Percentiles rank a stretch among this genome's conserved stretches.
Evolutionary conservation across 2,797 vertebrate genomes (phyloP).

Genomic region (Pangasius mekongensis): DNA sequence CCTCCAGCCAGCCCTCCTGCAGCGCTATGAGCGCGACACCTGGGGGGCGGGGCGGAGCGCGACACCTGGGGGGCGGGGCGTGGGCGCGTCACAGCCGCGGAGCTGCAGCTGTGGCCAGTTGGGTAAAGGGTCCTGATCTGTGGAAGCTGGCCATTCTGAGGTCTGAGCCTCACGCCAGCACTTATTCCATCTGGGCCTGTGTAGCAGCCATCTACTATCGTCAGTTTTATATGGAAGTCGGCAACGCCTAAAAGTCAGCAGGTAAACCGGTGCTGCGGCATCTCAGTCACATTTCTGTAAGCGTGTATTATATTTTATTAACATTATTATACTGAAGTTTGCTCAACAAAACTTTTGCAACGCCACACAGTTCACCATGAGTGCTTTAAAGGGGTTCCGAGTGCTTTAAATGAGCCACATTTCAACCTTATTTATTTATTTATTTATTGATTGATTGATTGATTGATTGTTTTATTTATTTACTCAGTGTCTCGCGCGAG

Average conservation of each 20-base stretch:
- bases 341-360: neutral
- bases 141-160: neutral
- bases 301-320: neutral
- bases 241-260: neutral
- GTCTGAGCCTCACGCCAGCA: neutral
- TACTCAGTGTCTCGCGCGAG: too few relatives aligned
- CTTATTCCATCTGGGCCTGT: neutral
- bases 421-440: neutral
- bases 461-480: too few relatives aligned
- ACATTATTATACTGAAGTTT: neutral
- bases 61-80: conserved; percentile 1
- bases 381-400: neutral
- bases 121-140: neutral
- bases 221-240: conserved; percentile 13
- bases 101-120: too few relatives aligned
- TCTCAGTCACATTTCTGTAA: neutral
- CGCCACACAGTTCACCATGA: too few relatives aligned
- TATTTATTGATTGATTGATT: too few relatives aligned
- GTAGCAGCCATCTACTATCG: neutral
- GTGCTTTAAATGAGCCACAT: neutral
- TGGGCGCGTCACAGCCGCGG: neutral
- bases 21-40: conserved; percentile 16
- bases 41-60: conserved; percentile 43
- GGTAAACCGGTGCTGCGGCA: conserved; percentile 4
- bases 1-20: neutral